Evolutionary conservation across 1,140 invertebrate genomes (phyloP).

Genomic region (Tetramorium alpestre): DNA sequence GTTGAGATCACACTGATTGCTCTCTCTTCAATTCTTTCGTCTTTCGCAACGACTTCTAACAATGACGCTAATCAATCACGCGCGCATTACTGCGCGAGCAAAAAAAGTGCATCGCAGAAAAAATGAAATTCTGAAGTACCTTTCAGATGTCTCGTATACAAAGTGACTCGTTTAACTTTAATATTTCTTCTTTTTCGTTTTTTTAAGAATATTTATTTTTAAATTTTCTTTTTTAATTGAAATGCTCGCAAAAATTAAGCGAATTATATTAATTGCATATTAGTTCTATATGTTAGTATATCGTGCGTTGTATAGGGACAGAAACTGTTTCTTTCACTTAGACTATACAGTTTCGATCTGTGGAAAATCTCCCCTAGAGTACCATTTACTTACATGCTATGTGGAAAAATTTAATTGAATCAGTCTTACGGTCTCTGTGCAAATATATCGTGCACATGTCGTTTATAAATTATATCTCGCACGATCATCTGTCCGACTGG

Average conservation of each 20-base stretch:
- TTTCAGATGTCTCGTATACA: neutral
- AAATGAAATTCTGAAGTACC: neutral
- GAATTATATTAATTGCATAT: neutral
- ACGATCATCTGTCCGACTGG: neutral
- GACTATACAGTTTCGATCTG: neutral
- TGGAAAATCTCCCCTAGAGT: conserved; percentile 5
- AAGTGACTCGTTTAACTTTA: neutral
- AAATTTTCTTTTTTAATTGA: neutral
- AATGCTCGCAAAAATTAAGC: neutral
- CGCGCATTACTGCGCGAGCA: neutral
- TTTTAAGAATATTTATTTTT: neutral
- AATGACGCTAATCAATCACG: neutral
- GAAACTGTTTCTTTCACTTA: neutral
- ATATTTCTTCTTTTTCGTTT: neutral
- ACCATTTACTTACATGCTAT: neutral
- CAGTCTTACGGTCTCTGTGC: neutral
- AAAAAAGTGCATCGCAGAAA: neutral
- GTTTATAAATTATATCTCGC: conserved; percentile 33
- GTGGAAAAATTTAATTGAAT: conserved; percentile 26
- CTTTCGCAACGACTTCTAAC: conserved; percentile 21
- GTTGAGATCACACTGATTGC: conserved; percentile 40
- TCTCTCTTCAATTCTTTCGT: conserved; percentile 18
- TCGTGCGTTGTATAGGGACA: neutral
- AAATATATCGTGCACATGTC: conserved; percentile 5
- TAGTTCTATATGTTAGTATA: neutral